Percentiles rank a stretch among this genome's conserved stretches.
Evolutionary conservation across 2,113 vertebrate genomes (phyloP).

Genomic region (Arenaria interpres): DNA sequence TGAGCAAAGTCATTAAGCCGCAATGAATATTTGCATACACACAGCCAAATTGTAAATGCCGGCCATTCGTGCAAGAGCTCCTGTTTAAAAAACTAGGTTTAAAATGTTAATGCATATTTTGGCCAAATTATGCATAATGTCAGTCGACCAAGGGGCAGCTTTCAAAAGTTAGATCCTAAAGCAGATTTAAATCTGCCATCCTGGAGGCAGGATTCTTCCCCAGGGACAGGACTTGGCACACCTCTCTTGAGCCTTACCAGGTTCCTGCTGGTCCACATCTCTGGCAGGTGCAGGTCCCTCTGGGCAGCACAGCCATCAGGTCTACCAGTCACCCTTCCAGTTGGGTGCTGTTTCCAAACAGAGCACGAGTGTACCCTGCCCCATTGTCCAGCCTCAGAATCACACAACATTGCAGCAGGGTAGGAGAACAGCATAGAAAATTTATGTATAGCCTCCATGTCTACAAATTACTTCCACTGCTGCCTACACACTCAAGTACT

Average conservation of each 20-base stretch:
- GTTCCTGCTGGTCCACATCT: background rate
- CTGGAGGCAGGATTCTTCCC: no score
- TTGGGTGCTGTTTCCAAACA: background rate
- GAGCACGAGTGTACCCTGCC: background rate
- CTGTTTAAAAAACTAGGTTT: background rate
- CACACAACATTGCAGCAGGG: background rate
- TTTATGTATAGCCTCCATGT: background rate
- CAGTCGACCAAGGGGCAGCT: background rate
- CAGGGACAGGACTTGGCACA: background rate
- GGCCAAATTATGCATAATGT: fast-evolving
- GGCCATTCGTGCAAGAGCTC: background rate
- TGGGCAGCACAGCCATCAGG: background rate
- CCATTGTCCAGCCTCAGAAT: background rate
- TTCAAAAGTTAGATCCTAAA: background rate
- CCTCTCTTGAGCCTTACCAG: background rate
- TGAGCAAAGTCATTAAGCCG: background rate
- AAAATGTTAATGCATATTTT: background rate
- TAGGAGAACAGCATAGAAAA: background rate
- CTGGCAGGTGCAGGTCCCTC: background rate
- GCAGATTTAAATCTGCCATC: background rate
- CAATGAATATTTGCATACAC: background rate
- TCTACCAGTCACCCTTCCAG: background rate
- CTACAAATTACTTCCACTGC: background rate
- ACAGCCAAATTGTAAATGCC: background rate
- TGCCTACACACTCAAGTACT: background rate